phyloP scores from a whole-genome alignment of 2,888 invertebrate species.

The Pterostichus niger region DNA sequence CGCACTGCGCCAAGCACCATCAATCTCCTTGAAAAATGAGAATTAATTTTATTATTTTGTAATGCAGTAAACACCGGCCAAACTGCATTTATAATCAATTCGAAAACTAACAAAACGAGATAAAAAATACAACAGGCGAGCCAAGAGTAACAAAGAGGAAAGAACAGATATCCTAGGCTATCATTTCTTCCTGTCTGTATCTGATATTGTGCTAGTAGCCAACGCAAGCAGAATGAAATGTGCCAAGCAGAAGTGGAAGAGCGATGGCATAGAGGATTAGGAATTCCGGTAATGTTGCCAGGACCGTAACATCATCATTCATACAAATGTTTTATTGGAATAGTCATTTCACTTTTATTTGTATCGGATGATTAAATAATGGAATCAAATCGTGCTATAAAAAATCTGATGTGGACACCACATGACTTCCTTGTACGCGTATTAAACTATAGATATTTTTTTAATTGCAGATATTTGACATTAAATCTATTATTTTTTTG shows the following conservation, averaged over 20 bases:
- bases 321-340: too few species aligned
- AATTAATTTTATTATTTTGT: slow-evolving; percentile 33
- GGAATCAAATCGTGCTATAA: too few species aligned
- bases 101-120: slow-evolving; percentile 23
- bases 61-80: slow-evolving; percentile 2
- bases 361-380: too few species aligned
- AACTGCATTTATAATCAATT: slow-evolving; percentile 41
- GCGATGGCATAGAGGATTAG: neutral
- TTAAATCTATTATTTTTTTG: too few species aligned
- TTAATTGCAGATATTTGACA: too few species aligned
- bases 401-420: too few species aligned
- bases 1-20: neutral
- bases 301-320: too few species aligned
- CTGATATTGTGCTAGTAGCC: slow-evolving; percentile 31
- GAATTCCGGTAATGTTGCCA: neutral
- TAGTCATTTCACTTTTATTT: too few species aligned
- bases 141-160: neutral
- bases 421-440: too few species aligned
- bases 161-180: slow-evolving; percentile 11
- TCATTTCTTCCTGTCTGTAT: slow-evolving; percentile 43
- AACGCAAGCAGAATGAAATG: slow-evolving; percentile 49
- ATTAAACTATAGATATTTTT: too few species aligned
- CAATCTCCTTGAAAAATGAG: slow-evolving; percentile 20
- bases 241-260: neutral
- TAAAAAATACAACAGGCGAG: neutral